Conservation (phyloP, 2,113 vertebrate species). For the Eptatretus burgeri region DNA sequence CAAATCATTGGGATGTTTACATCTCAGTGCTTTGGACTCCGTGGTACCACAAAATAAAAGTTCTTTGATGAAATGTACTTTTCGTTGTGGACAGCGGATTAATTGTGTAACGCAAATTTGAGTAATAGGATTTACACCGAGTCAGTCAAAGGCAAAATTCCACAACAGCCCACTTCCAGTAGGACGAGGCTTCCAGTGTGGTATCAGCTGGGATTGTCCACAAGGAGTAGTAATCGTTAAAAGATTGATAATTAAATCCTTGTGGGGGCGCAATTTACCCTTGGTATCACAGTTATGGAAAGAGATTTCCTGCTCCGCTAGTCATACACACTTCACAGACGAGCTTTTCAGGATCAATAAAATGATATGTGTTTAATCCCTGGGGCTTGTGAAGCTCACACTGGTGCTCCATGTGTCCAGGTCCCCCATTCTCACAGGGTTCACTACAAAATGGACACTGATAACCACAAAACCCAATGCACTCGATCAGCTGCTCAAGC, state of each 20-base stretch:
- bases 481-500: constrained; percentile 1
- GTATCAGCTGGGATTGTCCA: constrained; percentile 19
- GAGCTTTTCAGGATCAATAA: neutral
- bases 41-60: too few species aligned
- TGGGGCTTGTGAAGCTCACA: constrained; percentile 6
- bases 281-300: constrained; percentile 6
- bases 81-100: too few species aligned
- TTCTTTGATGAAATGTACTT: too few species aligned
- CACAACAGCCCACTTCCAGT: constrained; percentile 26
- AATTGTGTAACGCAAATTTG: too few species aligned
- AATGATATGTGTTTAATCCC: neutral
- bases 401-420: constrained; percentile 6
- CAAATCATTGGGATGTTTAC: too few species aligned
- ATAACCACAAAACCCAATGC: constrained; percentile 7
- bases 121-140: too few species aligned
- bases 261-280: neutral
- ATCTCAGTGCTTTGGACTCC: too few species aligned
- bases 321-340: neutral
- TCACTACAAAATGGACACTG: constrained; percentile 10
- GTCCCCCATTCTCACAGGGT: constrained; percentile 7
- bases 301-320: neutral
- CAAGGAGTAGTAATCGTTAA: constrained; percentile 12
- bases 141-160: too few species aligned
- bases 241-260: constrained; percentile 11
- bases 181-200: constrained; percentile 18